Conservation (phyloP, 2,113 vertebrate species). For the Hemiscyllium ocellatum region DNA sequence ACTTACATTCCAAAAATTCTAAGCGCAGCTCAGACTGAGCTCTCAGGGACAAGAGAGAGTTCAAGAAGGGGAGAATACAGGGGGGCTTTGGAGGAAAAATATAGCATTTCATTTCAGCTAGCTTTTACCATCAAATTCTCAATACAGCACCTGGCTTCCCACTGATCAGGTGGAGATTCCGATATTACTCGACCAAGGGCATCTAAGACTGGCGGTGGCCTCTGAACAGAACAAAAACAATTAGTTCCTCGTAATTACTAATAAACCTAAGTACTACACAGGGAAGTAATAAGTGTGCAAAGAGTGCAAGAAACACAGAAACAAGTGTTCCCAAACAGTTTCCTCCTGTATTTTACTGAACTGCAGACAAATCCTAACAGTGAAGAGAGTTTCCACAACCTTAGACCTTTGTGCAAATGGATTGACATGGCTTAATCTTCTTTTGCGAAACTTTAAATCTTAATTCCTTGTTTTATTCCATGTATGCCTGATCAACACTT, state of each 20-base stretch:
- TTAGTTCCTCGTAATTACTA: neutral
- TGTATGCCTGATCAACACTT: neutral
- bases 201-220: conserved; percentile 88
- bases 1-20: neutral
- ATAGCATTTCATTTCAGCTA: conserved; percentile 22
- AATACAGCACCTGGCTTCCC: conserved; percentile 85
- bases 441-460: neutral
- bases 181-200: conserved; percentile 90
- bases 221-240: conserved; percentile 54
- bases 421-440: neutral
- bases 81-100: too few relatives aligned
- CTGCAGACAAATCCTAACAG: neutral
- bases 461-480: neutral
- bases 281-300: neutral
- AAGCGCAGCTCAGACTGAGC: too few relatives aligned
- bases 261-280: neutral
- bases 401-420: neutral
- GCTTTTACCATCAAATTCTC: neutral
- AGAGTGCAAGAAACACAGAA: neutral
- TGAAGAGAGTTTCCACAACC: neutral
- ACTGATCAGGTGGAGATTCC: conserved; percentile 91
- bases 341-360: neutral
- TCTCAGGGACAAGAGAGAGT: neutral
- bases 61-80: neutral
- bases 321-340: neutral